These are phyloP conservation scores for Apis mellifera DNA, from an alignment of 1,140 invertebrate species.

Conservation along the genomic window Amel_HAv3.1 CM009942.2:5501501-5502000, in stretches of 20 bases:
- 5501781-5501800: too few species aligned
- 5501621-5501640: constrained; percentile 32
- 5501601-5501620: constrained; percentile 9
- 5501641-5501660: constrained; percentile 32
- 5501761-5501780: not conserved
- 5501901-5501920: too few species aligned
- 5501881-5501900: too few species aligned
- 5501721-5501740: not conserved
- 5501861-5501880: too few species aligned
- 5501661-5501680: constrained; percentile 31
- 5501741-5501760: not conserved
- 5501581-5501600: constrained; percentile 45
- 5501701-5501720: not conserved
- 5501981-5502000: too few species aligned
- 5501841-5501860: too few species aligned
- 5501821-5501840: too few species aligned
- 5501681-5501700: constrained; percentile 3
- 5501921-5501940: too few species aligned
- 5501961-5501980: too few species aligned
- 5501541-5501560: constrained; percentile 25
- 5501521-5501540: constrained; percentile 9
- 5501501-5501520: constrained; percentile 23
- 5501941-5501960: too few species aligned
- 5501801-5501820: too few species aligned
- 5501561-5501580: constrained; percentile 41